A percentile compares a stretch with the other conserved stretches of the same genome.
phyloP scores from a whole-genome alignment of 2,888 invertebrate species.

The Sarcophaga caerulescens region DNA sequence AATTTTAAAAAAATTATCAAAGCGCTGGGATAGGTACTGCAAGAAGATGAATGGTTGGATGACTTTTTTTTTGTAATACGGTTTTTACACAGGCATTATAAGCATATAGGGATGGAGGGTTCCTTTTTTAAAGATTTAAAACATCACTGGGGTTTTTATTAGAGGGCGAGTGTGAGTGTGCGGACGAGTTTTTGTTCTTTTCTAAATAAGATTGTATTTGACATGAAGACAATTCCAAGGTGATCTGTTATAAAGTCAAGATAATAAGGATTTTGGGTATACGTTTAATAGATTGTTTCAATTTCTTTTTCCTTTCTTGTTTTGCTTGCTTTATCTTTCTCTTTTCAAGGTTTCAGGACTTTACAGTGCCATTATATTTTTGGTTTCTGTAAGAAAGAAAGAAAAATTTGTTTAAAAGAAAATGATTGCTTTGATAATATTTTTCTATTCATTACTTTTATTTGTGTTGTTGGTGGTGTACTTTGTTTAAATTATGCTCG shows the following conservation, averaged over 20 bases:
- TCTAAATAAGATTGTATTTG: too few species aligned
- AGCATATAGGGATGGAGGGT: background rate
- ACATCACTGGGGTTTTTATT: background rate
- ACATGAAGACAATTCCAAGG: constrained; percentile 27
- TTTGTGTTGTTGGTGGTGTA: background rate
- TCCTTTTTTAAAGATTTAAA: background rate
- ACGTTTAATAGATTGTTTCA: constrained; percentile 43
- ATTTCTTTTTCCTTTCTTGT: too few species aligned
- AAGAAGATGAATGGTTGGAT: too few species aligned
- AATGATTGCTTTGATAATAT: background rate
- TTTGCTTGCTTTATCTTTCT: too few species aligned
- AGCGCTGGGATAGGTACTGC: too few species aligned
- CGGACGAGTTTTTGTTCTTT: too few species aligned
- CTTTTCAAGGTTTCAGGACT: constrained; percentile 25
- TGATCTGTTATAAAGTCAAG: constrained; percentile 31
- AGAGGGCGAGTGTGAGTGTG: too few species aligned
- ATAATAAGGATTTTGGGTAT: constrained; percentile 45
- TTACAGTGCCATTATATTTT: constrained; percentile 9
- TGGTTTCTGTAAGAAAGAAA: background rate
- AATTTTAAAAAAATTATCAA: too few species aligned
- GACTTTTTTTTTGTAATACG: too few species aligned
- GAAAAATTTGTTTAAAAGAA: background rate
- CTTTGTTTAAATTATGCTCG: background rate
- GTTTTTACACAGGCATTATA: too few species aligned
- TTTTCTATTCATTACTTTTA: background rate